phyloP scores from a whole-genome alignment of 2,888 invertebrate genomes.

The Brenthis ino region DNA sequence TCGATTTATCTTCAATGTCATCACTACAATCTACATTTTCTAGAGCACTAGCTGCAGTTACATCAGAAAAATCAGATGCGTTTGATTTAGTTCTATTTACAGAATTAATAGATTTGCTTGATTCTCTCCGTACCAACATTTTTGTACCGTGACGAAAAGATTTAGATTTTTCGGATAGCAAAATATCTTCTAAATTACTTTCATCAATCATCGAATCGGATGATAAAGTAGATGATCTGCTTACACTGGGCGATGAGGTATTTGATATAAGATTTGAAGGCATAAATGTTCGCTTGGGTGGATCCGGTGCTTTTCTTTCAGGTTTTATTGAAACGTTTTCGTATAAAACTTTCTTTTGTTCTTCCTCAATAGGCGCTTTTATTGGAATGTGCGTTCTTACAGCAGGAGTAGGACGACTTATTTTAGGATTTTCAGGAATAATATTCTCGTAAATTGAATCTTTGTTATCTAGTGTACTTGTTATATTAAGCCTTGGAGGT shows the following conservation, averaged over 20 bases:
- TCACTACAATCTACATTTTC: conserved; percentile 75
- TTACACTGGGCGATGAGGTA: conserved; percentile 51
- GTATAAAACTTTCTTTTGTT: conserved; percentile 57
- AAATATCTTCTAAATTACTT: conserved; percentile 74
- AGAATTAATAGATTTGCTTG: conserved; percentile 49
- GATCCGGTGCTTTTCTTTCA: conserved; percentile 56
- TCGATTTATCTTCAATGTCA: conserved; percentile 58
- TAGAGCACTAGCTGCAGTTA: conserved; percentile 72
- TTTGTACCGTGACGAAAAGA: conserved; percentile 67
- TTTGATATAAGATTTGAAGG: conserved; percentile 46
- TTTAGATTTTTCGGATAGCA: conserved; percentile 72
- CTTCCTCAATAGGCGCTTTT: conserved; percentile 51
- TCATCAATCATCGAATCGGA: conserved; percentile 75
- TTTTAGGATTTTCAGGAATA: conserved; percentile 47
- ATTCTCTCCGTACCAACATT: conserved; percentile 46
- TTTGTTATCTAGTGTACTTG: conserved; percentile 44
- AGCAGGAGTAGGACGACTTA: conserved; percentile 63
- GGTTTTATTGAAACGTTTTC: conserved; percentile 63
- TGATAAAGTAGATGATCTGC: conserved; percentile 67
- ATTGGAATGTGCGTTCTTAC: conserved; percentile 62
- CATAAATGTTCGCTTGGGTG: conserved; percentile 57
- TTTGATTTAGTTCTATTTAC: conserved; percentile 62
- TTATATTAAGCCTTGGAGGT: conserved; percentile 58
- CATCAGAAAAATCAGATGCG: conserved; percentile 64
- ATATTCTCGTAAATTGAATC: conserved; percentile 70